Conservation (phyloP, 2,888 invertebrate genomes). For the Drosophila paranaensis region DNA sequence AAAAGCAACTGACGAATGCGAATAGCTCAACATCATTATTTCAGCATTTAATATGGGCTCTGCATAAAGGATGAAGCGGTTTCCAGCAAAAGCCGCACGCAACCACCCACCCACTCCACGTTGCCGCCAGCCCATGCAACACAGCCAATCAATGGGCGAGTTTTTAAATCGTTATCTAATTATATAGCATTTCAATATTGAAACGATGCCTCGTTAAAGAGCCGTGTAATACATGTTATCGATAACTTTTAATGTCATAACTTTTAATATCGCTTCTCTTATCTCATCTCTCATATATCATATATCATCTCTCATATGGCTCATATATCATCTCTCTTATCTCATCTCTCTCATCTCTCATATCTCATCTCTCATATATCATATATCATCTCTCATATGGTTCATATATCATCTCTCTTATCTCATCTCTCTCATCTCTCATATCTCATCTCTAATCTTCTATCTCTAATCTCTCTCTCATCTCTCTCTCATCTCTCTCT, state of each 20-base stretch:
- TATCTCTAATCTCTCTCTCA: too few relatives aligned
- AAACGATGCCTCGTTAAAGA: not conserved
- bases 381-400: too few relatives aligned
- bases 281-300: too few relatives aligned
- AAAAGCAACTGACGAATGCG: conserved; percentile 10
- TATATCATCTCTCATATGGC: too few relatives aligned
- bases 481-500: not conserved
- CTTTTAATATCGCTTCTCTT: too few relatives aligned
- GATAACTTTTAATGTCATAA: not conserved
- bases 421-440: too few relatives aligned
- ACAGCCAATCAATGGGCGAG: not conserved
- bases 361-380: too few relatives aligned
- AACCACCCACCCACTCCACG: not conserved
- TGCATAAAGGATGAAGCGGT: conserved; percentile 13
- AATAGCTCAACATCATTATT: conserved; percentile 33
- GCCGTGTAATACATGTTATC: not conserved
- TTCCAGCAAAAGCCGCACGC: conserved; percentile 10
- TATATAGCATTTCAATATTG: not conserved
- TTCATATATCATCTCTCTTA: too few relatives aligned
- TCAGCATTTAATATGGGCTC: conserved; percentile 11
- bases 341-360: too few relatives aligned
- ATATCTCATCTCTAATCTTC: too few relatives aligned
- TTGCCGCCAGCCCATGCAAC: not conserved
- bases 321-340: too few relatives aligned
- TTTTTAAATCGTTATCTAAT: conserved; percentile 5